These are phyloP conservation scores for Clupea harengus DNA, from an alignment of 2,113 vertebrate species.

Conservation along the genomic window DNA sequence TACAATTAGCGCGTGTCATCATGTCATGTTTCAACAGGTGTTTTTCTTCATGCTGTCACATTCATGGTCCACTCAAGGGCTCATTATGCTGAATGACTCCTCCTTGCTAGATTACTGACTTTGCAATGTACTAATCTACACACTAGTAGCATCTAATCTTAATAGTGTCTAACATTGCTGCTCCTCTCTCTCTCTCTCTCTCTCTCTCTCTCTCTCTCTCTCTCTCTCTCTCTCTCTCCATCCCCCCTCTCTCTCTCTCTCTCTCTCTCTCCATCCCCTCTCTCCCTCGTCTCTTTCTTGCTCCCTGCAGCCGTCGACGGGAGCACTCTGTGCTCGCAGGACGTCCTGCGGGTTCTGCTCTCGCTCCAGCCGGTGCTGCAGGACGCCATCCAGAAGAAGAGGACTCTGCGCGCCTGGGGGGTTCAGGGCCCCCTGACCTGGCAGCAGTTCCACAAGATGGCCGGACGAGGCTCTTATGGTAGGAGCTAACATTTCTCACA, in stretches of 20 bases:
- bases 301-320: slow-evolving; percentile 79
- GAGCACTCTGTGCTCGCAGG: slow-evolving; percentile 94
- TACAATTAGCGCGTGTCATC: not conserved
- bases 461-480: slow-evolving; percentile 97
- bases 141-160: not conserved
- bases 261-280: not conserved
- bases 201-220: not conserved
- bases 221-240: not conserved
- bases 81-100: not conserved
- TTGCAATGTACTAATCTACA: not conserved
- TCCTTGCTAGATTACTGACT: not conserved
- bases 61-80: not conserved
- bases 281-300: not conserved
- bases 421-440: slow-evolving; percentile 97
- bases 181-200: not conserved
- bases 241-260: not conserved
- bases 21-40: not conserved
- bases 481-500: slow-evolving; percentile 49
- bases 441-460: slow-evolving; percentile 99
- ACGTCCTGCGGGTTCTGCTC: slow-evolving; percentile 91
- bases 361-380: slow-evolving; percentile 95
- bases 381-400: slow-evolving; percentile 97
- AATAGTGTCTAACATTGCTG: not conserved
- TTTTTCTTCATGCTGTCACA: not conserved
- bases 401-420: slow-evolving; percentile 92